Evolutionary conservation across 2,113 vertebrate genomes (phyloP).

Genomic region (Puffinus mauretanicus): DNA sequence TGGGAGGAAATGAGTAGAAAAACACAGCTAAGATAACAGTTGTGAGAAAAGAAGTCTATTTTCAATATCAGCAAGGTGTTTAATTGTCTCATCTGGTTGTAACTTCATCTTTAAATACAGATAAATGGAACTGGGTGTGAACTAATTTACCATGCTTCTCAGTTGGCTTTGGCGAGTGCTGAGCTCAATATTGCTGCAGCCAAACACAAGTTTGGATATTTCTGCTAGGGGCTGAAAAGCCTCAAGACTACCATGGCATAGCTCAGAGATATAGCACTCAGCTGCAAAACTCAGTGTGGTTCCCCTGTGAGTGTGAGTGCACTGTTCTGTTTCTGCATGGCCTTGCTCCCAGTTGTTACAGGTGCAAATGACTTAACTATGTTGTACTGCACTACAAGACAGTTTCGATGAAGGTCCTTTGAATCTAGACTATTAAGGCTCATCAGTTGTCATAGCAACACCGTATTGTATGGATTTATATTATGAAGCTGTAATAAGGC

Average conservation of each 20-base stretch:
- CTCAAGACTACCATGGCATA: neutral
- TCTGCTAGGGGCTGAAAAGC: neutral
- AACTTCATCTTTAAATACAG: neutral
- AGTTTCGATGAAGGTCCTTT: neutral
- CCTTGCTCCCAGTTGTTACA: neutral
- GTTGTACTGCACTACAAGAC: neutral
- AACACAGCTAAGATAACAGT: neutral
- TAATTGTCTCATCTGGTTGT: neutral
- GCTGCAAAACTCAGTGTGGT: neutral
- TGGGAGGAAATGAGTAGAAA: neutral
- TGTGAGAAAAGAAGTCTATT: neutral
- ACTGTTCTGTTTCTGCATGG: neutral
- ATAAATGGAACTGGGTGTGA: neutral
- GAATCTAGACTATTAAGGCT: constrained; percentile 3
- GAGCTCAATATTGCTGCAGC: neutral
- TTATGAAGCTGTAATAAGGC: neutral
- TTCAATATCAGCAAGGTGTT: neutral
- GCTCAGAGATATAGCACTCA: neutral
- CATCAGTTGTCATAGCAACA: constrained; percentile 12
- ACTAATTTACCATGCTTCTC: neutral
- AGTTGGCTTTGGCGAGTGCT: neutral
- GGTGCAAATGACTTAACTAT: neutral
- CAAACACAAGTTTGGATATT: neutral
- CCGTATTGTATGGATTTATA: neutral
- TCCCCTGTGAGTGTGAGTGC: neutral